These are phyloP conservation scores for Pelobates cultripes DNA, from an alignment of 2,797 vertebrate species.

Conservation along the genomic window DNA sequence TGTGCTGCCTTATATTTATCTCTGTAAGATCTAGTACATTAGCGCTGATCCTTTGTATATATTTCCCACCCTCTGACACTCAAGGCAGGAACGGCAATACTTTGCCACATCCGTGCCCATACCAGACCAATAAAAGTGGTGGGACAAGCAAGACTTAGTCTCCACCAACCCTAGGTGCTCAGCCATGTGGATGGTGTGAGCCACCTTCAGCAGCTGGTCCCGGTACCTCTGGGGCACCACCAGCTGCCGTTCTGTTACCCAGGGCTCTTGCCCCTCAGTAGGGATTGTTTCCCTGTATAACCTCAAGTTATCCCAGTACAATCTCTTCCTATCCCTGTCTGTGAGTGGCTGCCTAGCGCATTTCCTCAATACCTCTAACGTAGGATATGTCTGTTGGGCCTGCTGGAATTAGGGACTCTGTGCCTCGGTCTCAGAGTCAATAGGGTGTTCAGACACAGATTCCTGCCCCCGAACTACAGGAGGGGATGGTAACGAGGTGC, in stretches of 20 bases:
- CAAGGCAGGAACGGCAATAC: not conserved
- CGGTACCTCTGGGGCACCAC: not conserved
- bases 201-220: not conserved
- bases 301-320: not conserved
- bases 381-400: not conserved
- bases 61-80: not conserved
- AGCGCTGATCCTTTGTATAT: no score
- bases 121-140: not conserved
- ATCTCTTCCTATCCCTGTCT: not conserved
- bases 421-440: no score
- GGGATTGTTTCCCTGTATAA: not conserved
- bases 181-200: no score
- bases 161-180: no score
- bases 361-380: not conserved
- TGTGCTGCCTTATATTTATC: no score
- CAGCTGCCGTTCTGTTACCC: not conserved
- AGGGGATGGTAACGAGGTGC: no score
- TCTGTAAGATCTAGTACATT: no score
- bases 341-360: not conserved
- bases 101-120: not conserved
- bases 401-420: no score
- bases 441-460: no score
- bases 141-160: not conserved
- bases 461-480: no score
- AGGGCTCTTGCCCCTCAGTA: no score